Percentiles rank a stretch among this genome's conserved stretches.
Conservation (phyloP, 2,113 vertebrate genomes). For the Polypterus bichir region DNA sequence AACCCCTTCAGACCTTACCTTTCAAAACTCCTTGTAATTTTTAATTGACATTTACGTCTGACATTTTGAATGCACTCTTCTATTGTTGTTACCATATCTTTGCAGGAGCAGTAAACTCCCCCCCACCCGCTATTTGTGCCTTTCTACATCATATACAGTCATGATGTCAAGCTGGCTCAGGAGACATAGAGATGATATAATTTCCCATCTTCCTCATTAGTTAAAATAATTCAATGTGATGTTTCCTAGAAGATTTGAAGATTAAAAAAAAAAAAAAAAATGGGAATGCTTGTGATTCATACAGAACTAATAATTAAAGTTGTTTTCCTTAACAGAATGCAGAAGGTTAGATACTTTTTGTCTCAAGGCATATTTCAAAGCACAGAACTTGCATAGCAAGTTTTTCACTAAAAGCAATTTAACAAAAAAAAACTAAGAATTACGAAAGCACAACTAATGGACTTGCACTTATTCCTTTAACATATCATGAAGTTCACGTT, state of each 20-base stretch:
- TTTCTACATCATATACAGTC: constrained; percentile 32
- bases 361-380: too few species aligned
- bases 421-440: too few species aligned
- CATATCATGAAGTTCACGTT: too few species aligned
- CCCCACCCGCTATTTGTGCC: constrained; percentile 30
- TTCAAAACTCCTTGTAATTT: constrained; percentile 66
- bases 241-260: constrained; percentile 22
- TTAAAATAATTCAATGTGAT: constrained; percentile 17
- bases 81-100: constrained; percentile 39
- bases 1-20: constrained; percentile 54
- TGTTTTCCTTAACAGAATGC: too few species aligned
- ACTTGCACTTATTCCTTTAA: too few species aligned
- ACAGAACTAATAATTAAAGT: too few species aligned
- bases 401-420: too few species aligned
- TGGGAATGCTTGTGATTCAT: too few species aligned
- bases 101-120: constrained; percentile 25
- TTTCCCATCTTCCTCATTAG: constrained; percentile 32
- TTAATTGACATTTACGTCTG: constrained; percentile 80
- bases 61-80: constrained; percentile 61
- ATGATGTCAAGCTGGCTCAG: constrained; percentile 33
- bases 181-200: constrained; percentile 40
- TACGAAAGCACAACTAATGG: too few species aligned
- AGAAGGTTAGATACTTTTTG: too few species aligned
- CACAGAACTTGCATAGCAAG: too few species aligned
- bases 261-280: constrained; percentile 12